These are phyloP conservation scores for Sorex fumeus DNA, from an alignment of 2,113 vertebrate species.

Conservation along the genomic window DNA sequence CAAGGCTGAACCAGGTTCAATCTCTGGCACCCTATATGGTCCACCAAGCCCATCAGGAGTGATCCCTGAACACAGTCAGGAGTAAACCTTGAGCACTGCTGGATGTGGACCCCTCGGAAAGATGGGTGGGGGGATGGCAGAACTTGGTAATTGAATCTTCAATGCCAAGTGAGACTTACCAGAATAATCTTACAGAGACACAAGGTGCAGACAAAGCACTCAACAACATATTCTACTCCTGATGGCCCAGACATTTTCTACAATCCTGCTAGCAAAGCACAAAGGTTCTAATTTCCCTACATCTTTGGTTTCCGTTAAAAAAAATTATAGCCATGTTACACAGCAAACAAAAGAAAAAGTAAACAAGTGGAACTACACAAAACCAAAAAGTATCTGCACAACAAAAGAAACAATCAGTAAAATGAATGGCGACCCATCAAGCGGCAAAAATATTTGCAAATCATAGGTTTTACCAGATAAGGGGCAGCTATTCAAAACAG, in stretches of 20 bases:
- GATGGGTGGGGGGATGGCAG: neutral
- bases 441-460: neutral
- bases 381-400: neutral
- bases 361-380: neutral
- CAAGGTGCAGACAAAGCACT: conserved; percentile 27
- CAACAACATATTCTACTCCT: neutral
- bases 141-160: too few species aligned
- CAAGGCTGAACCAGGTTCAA: too few species aligned
- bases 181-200: neutral
- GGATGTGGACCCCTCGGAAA: too few species aligned
- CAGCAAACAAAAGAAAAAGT: conserved; percentile 19
- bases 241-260: neutral
- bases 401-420: conserved; percentile 14
- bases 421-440: neutral
- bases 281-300: neutral
- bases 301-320: neutral
- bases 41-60: too few species aligned
- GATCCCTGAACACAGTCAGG: too few species aligned
- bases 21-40: too few species aligned
- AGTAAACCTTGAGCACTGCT: too few species aligned
- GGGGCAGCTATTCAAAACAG: conserved; percentile 1
- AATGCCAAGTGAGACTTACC: too few species aligned
- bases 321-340: neutral
- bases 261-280: neutral
- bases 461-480: neutral